phyloP scores from a whole-genome alignment of 1,140 invertebrate species.

The Eriocheir sinensis region DNA sequence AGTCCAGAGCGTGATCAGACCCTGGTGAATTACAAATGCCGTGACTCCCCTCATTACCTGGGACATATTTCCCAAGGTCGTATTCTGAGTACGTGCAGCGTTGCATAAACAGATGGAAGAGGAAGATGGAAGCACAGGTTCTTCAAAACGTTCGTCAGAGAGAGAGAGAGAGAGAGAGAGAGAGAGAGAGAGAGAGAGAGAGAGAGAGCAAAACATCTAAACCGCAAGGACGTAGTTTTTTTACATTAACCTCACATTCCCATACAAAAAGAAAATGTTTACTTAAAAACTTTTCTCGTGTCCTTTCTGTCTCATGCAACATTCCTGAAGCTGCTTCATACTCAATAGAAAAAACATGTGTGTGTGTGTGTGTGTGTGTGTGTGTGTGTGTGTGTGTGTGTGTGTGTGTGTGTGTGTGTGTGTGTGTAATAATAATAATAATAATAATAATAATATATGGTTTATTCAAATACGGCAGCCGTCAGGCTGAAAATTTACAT shows the following conservation, averaged over 20 bases:
- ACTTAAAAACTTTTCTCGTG: not conserved
- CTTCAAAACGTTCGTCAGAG: not conserved
- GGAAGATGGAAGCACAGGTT: too few relatives aligned
- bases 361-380: not conserved
- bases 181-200: slow-evolving; percentile 13
- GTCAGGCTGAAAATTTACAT: too few relatives aligned
- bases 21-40: not conserved
- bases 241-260: not conserved
- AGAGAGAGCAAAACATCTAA: not conserved
- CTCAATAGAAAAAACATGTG: not conserved
- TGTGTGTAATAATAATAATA: too few relatives aligned
- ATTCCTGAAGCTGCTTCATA: not conserved
- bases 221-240: too few relatives aligned
- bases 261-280: not conserved
- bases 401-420: too few relatives aligned
- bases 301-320: not conserved
- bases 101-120: not conserved
- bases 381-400: too few relatives aligned
- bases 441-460: too few relatives aligned
- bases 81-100: too few relatives aligned
- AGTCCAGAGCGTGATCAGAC: too few relatives aligned
- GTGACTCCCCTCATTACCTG: not conserved
- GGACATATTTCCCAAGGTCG: not conserved
- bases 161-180: slow-evolving; percentile 15
- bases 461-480: too few relatives aligned